Evolutionary conservation across 2,113 vertebrate species (phyloP).

Genomic region (Phalacrocorax aristotelis): DNA sequence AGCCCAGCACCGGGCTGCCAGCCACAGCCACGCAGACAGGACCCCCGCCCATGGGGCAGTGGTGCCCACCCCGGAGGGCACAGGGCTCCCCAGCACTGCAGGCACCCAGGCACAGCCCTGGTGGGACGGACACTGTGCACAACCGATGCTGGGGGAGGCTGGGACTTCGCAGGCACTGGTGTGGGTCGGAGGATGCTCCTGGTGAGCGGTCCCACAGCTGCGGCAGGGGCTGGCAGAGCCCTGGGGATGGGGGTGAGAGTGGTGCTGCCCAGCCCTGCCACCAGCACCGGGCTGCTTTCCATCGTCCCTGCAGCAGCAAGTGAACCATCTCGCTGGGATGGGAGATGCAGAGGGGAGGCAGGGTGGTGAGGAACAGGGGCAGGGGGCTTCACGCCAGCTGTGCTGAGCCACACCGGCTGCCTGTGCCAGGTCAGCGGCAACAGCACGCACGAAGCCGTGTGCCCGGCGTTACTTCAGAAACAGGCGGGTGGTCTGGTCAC

Average conservation of each 20-base stretch:
- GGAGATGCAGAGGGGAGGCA: neutral
- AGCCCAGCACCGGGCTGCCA: neutral
- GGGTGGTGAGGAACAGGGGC: neutral
- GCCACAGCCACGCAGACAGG: neutral
- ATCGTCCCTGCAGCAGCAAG: rapidly evolving
- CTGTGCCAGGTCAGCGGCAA: neutral
- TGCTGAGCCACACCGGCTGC: neutral
- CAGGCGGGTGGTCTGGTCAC: neutral
- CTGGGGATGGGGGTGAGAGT: rapidly evolving
- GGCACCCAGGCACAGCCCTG: neutral
- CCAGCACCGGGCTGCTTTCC: neutral
- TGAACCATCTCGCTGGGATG: rapidly evolving
- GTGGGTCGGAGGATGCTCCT: neutral
- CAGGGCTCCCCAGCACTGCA: neutral
- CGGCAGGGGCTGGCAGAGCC: neutral
- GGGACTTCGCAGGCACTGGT: rapidly evolving
- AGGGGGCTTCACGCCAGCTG: rapidly evolving
- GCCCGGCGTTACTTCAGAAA: neutral
- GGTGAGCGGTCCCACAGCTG: rapidly evolving
- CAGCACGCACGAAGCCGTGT: rapidly evolving
- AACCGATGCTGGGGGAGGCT: rapidly evolving
- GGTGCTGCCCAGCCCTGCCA: neutral
- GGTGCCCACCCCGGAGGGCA: neutral
- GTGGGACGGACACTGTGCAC: rapidly evolving
- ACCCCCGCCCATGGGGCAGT: neutral